Evolutionary conservation across 2,797 vertebrate species (phyloP), one percentile per base, ranked within the genome.

Genomic region (Sorex maritimensis): DNA sequence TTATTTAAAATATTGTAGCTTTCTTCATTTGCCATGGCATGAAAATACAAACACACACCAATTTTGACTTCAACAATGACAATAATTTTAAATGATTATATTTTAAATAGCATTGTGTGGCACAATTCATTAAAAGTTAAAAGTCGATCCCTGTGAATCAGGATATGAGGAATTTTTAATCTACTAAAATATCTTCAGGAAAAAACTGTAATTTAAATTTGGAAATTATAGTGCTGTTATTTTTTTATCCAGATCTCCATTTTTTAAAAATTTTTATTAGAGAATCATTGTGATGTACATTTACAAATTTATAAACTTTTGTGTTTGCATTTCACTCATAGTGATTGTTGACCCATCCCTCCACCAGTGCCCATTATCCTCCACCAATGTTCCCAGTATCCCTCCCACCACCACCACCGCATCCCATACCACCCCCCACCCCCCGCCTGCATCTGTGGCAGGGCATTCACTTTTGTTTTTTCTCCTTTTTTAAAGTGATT

Each of bases 191-290:
- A 91, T 67, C 85, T 91, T 81, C 73, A 85, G 61, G 52, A 81
- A 93, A 44, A 86, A 17, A 28, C 3, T 34, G 71, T 61, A 84
- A 92, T 81, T 79, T 44, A 41, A 63, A 74, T 71, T 94, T 91
- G 58, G 34, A 94, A 93, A 93, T 90, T 55, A 58, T 23, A 71
- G 41, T 77, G 41, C 19, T 90, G 73, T 38, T 58, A 38, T 67
- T 91, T 26, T 30, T 93, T 91, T 73, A 65, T 80, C 46, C 52
- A 30, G 92, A 92, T 52, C 28, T 93, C 91, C 68, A 88, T 90
- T 92, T 94, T 75, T 91, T 34, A 34, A 34, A 34, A 34, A 34
- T 34, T 34, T 34, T 34, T 34, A 34, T 34, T 34, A 34, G 34
- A 34, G 34, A 34, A 34, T 34, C 34, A 34, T 34, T 34, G 34